phyloP scores from a whole-genome alignment of 2,888 invertebrate genomes.

The Ashinkailepas kermadecensis region DNA sequence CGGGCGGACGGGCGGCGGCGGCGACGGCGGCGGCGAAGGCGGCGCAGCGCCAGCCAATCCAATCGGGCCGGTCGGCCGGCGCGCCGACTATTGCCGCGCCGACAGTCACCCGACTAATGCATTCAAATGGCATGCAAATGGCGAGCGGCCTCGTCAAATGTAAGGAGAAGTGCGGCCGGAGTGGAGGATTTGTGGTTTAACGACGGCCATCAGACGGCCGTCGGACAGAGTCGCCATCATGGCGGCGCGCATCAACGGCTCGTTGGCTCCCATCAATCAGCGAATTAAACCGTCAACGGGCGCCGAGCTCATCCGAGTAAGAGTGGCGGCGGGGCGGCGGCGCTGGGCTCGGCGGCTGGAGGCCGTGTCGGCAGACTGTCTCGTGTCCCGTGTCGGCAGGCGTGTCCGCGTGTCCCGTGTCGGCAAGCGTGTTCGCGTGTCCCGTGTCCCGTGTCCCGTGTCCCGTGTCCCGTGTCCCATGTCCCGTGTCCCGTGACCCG shows the following conservation, averaged over 20 bases:
- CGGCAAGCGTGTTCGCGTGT: too few species aligned
- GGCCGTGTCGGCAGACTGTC: too few species aligned
- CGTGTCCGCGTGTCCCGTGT: too few species aligned
- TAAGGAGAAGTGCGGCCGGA: neutral
- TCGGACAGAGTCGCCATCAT: neutral
- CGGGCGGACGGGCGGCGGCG: too few species aligned
- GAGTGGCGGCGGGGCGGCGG: constrained; percentile 24
- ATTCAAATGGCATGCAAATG: constrained; percentile 18
- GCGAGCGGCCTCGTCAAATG: neutral
- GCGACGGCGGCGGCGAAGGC: too few species aligned
- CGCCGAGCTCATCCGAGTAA: constrained; percentile 28
- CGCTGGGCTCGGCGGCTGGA: neutral
- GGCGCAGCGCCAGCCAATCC: neutral
- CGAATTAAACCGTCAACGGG: constrained; percentile 26
- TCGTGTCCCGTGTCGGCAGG: too few species aligned
- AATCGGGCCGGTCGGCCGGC: neutral
- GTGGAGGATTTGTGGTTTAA: constrained; percentile 20
- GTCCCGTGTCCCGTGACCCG: too few species aligned
- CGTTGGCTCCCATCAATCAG: constrained; percentile 7
- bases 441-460: too few species aligned
- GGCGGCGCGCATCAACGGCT: constrained; percentile 4
- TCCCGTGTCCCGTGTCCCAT: too few species aligned
- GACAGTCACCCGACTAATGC: neutral
- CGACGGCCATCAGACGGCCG: neutral
- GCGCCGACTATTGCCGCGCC: neutral